These are phyloP conservation scores for Pristionchus mayeri DNA, from an alignment of 2,888 invertebrate species.

Conservation along the genomic window DNA sequence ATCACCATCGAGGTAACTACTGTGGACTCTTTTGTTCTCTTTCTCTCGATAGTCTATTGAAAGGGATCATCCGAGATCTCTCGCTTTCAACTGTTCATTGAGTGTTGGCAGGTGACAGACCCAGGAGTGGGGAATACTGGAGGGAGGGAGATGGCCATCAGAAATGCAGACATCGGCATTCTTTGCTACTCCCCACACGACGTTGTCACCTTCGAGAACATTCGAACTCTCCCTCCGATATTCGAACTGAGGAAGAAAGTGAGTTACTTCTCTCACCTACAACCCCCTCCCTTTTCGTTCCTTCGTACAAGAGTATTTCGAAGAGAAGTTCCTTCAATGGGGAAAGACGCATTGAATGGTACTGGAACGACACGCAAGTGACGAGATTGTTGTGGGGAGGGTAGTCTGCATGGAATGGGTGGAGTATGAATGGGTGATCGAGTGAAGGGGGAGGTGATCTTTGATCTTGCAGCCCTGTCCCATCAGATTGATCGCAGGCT, in stretches of 20 bases:
- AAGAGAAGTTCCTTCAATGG: not conserved
- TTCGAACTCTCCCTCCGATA: not conserved
- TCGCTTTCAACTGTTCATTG: not conserved
- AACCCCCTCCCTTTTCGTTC: not conserved
- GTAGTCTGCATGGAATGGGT: not conserved
- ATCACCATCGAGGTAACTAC: slow-evolving; percentile 38
- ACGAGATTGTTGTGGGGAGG: not conserved
- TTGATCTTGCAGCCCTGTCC: slow-evolving; percentile 44
- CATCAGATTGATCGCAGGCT: slow-evolving; percentile 8
- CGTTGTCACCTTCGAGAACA: not conserved
- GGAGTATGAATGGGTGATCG: not conserved
- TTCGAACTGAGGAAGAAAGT: slow-evolving; percentile 44
- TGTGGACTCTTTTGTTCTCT: not conserved
- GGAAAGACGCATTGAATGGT: slow-evolving; percentile 25
- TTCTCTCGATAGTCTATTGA: not conserved
- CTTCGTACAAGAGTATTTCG: not conserved
- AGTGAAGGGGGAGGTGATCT: slow-evolving; percentile 3
- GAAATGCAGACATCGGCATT: slow-evolving; percentile 45
- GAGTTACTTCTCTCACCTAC: not conserved
- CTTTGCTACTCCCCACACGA: not conserved
- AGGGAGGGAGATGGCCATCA: slow-evolving; percentile 46
- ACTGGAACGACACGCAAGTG: slow-evolving; percentile 9
- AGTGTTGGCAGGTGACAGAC: slow-evolving; percentile 25
- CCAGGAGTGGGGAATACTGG: slow-evolving; percentile 41
- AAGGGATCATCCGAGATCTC: not conserved